Conservation (phyloP, 2,113 vertebrate genomes). For the Hyaena hyaena region DNA sequence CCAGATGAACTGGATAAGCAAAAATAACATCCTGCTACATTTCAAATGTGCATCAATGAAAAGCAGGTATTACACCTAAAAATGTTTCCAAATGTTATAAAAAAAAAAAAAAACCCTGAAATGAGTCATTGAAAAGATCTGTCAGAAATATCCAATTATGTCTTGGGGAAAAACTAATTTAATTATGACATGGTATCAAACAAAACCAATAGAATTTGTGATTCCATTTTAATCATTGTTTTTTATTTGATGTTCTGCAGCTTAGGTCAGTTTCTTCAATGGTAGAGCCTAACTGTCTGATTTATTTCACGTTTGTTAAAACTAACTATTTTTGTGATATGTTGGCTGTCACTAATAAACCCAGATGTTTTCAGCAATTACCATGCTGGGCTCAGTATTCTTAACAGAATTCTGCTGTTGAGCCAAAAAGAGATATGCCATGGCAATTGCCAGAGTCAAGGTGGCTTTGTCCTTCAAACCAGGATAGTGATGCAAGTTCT, state of each 20-base stretch:
- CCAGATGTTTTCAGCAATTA: background rate
- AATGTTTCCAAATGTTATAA: background rate
- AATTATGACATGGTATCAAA: background rate
- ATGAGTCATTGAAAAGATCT: background rate
- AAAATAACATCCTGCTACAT: background rate
- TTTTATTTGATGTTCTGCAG: background rate
- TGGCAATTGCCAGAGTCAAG: background rate
- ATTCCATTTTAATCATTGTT: background rate
- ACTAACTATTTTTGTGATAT: background rate
- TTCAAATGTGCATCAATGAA: background rate
- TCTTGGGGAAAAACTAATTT: background rate
- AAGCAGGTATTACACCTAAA: background rate
- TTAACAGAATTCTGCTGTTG: background rate
- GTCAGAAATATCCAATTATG: background rate
- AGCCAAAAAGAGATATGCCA: background rate
- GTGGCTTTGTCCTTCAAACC: background rate
- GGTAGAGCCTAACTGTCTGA: background rate
- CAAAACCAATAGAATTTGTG: background rate
- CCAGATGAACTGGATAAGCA: conserved; percentile 43
- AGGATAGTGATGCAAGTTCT: background rate
- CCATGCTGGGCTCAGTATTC: background rate
- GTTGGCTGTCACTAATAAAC: background rate
- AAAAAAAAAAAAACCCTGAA: background rate
- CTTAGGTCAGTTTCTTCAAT: background rate
- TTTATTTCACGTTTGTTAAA: background rate